These are phyloP conservation scores for Teleopsis dalmanni DNA, from an alignment of 1,140 invertebrate species.

Conservation along the genomic window DNA sequence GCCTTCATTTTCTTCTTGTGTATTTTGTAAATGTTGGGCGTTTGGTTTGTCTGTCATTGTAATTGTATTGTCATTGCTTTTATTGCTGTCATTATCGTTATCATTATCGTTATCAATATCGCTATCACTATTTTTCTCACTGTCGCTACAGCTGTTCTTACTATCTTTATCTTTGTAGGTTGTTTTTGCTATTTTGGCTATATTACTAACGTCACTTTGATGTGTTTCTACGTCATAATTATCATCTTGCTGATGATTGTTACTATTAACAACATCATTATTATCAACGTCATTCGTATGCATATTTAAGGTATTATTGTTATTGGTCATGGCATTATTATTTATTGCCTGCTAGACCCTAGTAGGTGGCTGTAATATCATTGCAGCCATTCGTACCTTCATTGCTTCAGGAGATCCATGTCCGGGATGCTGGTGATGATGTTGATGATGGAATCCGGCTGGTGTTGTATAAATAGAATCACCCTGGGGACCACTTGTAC, in stretches of 20 bases:
- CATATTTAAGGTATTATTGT: slow-evolving; percentile 21
- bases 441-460: slow-evolving; percentile 42
- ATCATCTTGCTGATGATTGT: slow-evolving; percentile 13
- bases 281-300: slow-evolving; percentile 19
- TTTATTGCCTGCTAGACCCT: slow-evolving; percentile 60
- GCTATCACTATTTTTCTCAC: not conserved
- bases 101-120: not conserved
- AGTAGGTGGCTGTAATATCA: slow-evolving; percentile 69
- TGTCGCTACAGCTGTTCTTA: slow-evolving; percentile 13
- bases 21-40: not conserved
- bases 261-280: slow-evolving; percentile 18
- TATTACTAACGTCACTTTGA: slow-evolving; percentile 2
- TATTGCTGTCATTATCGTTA: slow-evolving; percentile 1
- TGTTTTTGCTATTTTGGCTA: slow-evolving; percentile 6
- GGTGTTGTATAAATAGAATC: slow-evolving; percentile 45
- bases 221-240: slow-evolving; percentile 14
- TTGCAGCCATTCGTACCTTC: slow-evolving; percentile 70
- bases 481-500: slow-evolving; percentile 42
- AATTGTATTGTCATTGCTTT: no score
- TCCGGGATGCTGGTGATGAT: slow-evolving; percentile 21
- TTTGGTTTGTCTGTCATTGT: no score
- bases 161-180: slow-evolving; percentile 7
- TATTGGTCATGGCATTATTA: slow-evolving; percentile 26
- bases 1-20: not conserved
- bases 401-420: slow-evolving; percentile 58